Evolutionary conservation across 2,888 invertebrate genomes (phyloP), one percentile per base, ranked within the genome.

Genomic region (Halictus ligatus): DNA sequence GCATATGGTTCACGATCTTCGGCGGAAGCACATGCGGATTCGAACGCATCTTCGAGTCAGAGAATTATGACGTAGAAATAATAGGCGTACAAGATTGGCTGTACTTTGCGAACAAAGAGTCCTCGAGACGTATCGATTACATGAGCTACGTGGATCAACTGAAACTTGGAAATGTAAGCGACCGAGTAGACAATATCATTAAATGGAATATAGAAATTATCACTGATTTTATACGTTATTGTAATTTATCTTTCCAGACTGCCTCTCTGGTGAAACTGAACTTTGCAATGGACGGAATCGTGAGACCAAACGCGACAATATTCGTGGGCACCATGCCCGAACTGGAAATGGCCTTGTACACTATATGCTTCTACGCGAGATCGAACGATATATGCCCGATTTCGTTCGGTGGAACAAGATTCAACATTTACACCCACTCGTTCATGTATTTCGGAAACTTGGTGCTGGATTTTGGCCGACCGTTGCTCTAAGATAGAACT

Each of bases 21-120:
- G 96, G 96, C 91, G 97, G 98, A 48, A 96, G 98, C 77, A 98
- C 98, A 82, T 98, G 98, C 60, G 99, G 98, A 6, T 99, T 99
- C 93, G 99, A 99, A 95, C 98, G 99, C 93, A 97, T 98, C 29
- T 98, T 99, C 94, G 96, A 98, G 0, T 98, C 98, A 0, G 99
- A 99, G 96, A 96, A 97, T 0, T 98, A 98, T 90, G 96, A 96
- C 97, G 0, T 5, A 89, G 97, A 98, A 54, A 97, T 94, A 25
- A 84, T 94, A 6, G 99, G 99, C 6, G 96, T 98, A 85, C 99
- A 99, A 95, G 98, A 98, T 94, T 99, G 99, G 99, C 95, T 99
- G 29, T 98, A 98, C 94, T 98, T 98, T 92, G 96, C 97, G 78
- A 96, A 96, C 86, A 97, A 98, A 95, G 98, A 99, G 95, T 94